phyloP scores from a whole-genome alignment of 2,888 invertebrate species.

The Phaedon cochleariae region DNA sequence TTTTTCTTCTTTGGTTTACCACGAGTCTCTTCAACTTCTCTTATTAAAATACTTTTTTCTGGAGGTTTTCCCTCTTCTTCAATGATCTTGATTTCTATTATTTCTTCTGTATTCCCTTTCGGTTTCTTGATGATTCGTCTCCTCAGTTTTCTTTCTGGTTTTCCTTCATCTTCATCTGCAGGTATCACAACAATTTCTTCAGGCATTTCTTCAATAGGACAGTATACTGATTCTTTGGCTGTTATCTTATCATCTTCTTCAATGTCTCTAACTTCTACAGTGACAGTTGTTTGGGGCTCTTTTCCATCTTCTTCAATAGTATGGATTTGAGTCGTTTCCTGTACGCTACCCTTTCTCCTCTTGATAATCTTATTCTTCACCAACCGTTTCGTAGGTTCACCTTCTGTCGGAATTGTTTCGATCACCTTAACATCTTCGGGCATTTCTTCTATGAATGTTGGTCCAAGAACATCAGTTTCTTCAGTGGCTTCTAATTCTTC shows the following conservation, averaged over 20 bases:
- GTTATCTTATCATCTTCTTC: conserved; percentile 41
- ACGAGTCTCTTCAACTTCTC: conserved; percentile 35
- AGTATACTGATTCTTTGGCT: conserved; percentile 53
- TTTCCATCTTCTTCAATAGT: conserved; percentile 52
- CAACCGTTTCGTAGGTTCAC: conserved; percentile 39
- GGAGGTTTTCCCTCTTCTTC: conserved; percentile 63
- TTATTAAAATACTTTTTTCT: conserved; percentile 58
- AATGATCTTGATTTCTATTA: conserved; percentile 62
- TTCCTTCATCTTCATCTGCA: conserved; percentile 40
- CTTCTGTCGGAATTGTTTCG: conserved; percentile 53
- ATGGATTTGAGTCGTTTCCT: conserved; percentile 53
- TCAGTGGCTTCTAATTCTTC: conserved; percentile 38
- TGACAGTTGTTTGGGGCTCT: conserved; percentile 57
- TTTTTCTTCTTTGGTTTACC: conserved; percentile 26
- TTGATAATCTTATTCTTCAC: conserved; percentile 56
- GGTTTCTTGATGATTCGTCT: conserved; percentile 52
- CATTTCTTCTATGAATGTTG: conserved; percentile 47
- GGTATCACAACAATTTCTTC: conserved; percentile 50
- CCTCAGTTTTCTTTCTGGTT: conserved; percentile 48
- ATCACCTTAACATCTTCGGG: conserved; percentile 52
- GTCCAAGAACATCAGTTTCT: conserved; percentile 20
- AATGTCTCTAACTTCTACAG: conserved; percentile 55
- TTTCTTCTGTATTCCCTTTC: conserved; percentile 53
- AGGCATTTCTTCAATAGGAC: conserved; percentile 47
- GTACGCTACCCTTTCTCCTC: conserved; percentile 54